Evolutionary conservation across 2,888 invertebrate species (phyloP), one percentile per base, ranked within the genome.

Genomic region (Sminthurinus aureus): DNA sequence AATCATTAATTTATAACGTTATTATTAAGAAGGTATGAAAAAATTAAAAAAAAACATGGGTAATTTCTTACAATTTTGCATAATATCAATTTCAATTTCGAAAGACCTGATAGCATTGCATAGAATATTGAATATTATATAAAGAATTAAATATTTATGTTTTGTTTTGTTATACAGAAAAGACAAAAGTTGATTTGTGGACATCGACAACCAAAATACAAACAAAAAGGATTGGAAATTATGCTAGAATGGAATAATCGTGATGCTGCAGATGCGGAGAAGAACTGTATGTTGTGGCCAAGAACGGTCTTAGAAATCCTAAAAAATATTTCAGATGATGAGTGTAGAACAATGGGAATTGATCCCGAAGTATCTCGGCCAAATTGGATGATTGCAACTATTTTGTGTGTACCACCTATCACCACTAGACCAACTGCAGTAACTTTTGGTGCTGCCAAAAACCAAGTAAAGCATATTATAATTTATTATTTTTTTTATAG

Each of bases 361-460:
- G 98, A 99, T 91, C 98, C 98, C 0, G 97, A 97, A 90, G 97
- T 94, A 91, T 97, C 99, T 0, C 93, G 99, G 79, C 99, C 99
- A 9, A 99, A 99, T 92, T 99, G 99, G 99, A 99, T 99, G 99
- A 95, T 99, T 87, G 93, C 98, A 9, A 98, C 99, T 1, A 98
- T 98, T 15, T 91, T 99, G 84, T 99, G 99, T 2, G 99, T 99
- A 0, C 98, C 99, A 0, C 99, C 99, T 3, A 91, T 99, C 38
- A 94, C 96, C 0, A 99, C 99, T 0, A 93, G 99, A 86, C 99
- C 99, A 0, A 98, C 99, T 81, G 99, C 99, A 8, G 97, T 99
- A 12, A 99, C 99, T 96, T 96, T 96, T 91, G 99, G 99, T n/a
- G 96, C 98, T 0, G 99, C 99, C 0, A 95, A 97, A 90, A 99